Evolutionary conservation across 2,113 vertebrate genomes (phyloP).

Genomic region (Perognathus longimembris): DNA sequence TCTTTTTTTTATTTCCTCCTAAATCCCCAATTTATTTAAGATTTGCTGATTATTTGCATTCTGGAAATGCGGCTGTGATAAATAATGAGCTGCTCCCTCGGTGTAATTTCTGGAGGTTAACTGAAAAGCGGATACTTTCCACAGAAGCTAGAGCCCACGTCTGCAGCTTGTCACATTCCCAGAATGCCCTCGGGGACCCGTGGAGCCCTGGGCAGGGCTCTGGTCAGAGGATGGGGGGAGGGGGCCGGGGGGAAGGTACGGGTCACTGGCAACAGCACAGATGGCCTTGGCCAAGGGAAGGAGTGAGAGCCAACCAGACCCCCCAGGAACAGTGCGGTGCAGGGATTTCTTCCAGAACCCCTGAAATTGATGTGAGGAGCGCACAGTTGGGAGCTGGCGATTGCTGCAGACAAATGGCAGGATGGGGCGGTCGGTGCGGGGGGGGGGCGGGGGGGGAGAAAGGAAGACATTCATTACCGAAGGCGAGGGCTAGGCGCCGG

Average conservation of each 20-base stretch:
- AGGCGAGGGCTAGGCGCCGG: neutral
- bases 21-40: neutral
- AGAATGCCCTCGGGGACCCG: neutral
- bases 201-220: no score
- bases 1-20: neutral
- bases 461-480: slow-evolving; percentile 57
- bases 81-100: slow-evolving; percentile 21
- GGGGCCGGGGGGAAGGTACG: no score
- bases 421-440: neutral
- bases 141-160: neutral
- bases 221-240: no score
- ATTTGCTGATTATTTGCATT: neutral
- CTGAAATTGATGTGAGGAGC: slow-evolving; percentile 32
- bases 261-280: neutral
- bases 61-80: slow-evolving; percentile 18
- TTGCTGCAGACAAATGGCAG: slow-evolving; percentile 56
- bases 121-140: neutral
- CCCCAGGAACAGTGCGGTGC: neutral
- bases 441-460: fast-evolving
- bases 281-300: slow-evolving; percentile 9
- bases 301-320: neutral
- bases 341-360: slow-evolving; percentile 17
- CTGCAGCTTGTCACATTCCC: neutral
- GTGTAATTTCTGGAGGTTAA: neutral
- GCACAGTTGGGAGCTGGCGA: neutral